These are phyloP conservation scores for Leptopilina boulardi DNA, from an alignment of 1,140 invertebrate species.

Conservation along the genomic window DNA sequence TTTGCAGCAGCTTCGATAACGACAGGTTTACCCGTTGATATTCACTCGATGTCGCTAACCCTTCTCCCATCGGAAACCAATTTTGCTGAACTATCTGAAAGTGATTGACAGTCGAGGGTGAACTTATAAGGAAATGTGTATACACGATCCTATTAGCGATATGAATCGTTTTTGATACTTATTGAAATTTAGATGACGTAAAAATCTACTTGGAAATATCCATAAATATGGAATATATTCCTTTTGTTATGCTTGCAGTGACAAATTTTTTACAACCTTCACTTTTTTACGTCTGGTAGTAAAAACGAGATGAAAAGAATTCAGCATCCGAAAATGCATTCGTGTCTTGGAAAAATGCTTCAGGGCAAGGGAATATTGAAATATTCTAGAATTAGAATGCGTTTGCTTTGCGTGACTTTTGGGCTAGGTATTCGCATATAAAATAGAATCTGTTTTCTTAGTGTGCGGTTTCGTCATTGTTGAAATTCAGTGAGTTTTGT, in stretches of 20 bases:
- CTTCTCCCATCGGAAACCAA: neutral
- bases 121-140: neutral
- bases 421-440: neutral
- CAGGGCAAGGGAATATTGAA: constrained; percentile 28
- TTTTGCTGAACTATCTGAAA: constrained; percentile 27
- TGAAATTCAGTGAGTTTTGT: neutral
- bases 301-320: neutral
- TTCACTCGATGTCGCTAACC: constrained; percentile 8
- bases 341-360: constrained; percentile 3
- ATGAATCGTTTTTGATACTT: too few relatives aligned
- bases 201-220: too few relatives aligned
- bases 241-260: too few relatives aligned
- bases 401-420: neutral
- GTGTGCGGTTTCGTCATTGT: too few relatives aligned
- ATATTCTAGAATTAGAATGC: constrained; percentile 16
- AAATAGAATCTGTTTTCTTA: constrained; percentile 3
- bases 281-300: neutral
- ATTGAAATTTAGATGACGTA: too few relatives aligned
- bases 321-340: neutral
- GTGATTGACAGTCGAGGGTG: neutral
- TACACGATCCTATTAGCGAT: neutral
- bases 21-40: constrained; percentile 26
- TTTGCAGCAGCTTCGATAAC: neutral
- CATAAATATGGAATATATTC: too few relatives aligned
- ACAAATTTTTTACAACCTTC: too few relatives aligned